Evolutionary conservation across 1,140 invertebrate genomes (phyloP).

Genomic region (Paralvinella palmiformis): DNA sequence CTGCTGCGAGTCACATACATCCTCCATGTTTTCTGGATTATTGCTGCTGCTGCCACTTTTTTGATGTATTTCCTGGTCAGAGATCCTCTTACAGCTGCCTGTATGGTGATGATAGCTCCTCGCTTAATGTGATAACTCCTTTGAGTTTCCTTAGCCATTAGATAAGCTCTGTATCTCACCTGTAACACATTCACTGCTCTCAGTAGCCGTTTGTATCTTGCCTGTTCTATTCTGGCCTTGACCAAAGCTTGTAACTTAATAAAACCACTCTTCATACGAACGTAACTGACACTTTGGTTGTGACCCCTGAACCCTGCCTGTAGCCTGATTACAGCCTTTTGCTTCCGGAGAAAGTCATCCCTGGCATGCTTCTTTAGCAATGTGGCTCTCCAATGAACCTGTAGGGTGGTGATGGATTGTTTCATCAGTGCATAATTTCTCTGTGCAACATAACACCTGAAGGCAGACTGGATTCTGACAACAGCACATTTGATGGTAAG

Average conservation of each 20-base stretch:
- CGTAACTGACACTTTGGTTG: neutral
- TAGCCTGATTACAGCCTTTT: slow-evolving; percentile 23
- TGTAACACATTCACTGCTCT: slow-evolving; percentile 15
- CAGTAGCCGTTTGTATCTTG: neutral
- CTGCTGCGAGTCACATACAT: neutral
- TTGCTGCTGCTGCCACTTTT: neutral
- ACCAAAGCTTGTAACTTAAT: slow-evolving; percentile 10
- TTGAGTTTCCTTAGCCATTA: slow-evolving; percentile 10
- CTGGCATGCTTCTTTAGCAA: slow-evolving; percentile 9
- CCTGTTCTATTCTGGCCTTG: slow-evolving; percentile 11
- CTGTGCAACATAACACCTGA: no score
- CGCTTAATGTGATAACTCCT: neutral
- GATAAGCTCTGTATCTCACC: slow-evolving; percentile 1
- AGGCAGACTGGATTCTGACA: no score
- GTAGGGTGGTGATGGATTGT: slow-evolving; percentile 24
- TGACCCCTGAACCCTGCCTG: slow-evolving; percentile 24
- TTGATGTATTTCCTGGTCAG: neutral
- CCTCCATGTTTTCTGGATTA: slow-evolving; percentile 4
- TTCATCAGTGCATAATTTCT: no score
- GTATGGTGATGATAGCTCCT: neutral
- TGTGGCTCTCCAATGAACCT: no score
- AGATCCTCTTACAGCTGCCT: neutral
- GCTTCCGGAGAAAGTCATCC: slow-evolving; percentile 12
- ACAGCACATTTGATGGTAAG: no score
- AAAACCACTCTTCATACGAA: neutral